Conservation (phyloP, 2,888 invertebrate genomes). For the Ornithoptera alexandrae region DNA sequence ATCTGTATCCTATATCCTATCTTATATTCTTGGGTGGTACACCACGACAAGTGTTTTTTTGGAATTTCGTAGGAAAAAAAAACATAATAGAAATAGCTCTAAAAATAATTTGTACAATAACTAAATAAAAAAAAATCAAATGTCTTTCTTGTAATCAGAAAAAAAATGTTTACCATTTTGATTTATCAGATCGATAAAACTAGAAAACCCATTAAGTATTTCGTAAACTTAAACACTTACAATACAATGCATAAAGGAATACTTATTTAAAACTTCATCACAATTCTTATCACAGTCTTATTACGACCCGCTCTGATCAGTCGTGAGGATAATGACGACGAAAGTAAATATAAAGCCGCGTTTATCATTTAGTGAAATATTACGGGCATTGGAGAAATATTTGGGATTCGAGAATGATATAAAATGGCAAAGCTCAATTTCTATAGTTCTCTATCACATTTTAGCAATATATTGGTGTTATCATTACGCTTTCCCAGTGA, state of each 20-base stretch:
- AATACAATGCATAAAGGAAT: conserved; percentile 6
- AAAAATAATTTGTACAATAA: neutral
- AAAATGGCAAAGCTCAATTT: conserved; percentile 64
- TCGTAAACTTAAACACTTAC: conserved; percentile 19
- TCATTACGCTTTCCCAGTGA: conserved; percentile 61
- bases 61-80: too few relatives aligned
- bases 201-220: neutral
- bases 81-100: neutral
- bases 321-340: conserved; percentile 37
- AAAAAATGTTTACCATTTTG: neutral
- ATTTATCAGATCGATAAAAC: neutral
- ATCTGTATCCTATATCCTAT: too few relatives aligned
- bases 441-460: conserved; percentile 62
- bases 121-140: neutral
- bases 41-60: too few relatives aligned
- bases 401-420: conserved; percentile 70
- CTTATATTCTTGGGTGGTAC: too few relatives aligned
- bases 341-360: conserved; percentile 40
- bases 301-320: conserved; percentile 3
- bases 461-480: conserved; percentile 67
- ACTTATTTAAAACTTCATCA: conserved; percentile 13
- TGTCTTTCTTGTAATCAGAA: neutral
- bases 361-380: conserved; percentile 50
- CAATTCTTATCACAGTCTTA: neutral
- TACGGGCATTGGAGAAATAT: conserved; percentile 58